Evolutionary conservation across 2,113 vertebrate species (phyloP).

Genomic region (Ailurus styani): DNA sequence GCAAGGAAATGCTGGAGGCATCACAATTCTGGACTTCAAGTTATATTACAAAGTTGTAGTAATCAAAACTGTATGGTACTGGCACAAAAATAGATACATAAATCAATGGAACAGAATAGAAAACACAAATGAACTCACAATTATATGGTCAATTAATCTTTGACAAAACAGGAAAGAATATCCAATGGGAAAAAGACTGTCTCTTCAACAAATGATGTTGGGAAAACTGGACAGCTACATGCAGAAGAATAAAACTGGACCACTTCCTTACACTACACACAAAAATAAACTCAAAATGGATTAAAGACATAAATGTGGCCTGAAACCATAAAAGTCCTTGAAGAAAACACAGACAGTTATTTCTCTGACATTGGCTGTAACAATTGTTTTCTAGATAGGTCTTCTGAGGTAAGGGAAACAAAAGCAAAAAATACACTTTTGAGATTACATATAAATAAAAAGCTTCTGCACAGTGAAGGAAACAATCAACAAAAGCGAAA

Average conservation of each 20-base stretch:
- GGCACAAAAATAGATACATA: neutral
- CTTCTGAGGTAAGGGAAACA: neutral
- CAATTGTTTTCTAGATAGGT: neutral
- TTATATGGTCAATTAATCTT: neutral
- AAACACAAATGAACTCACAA: neutral
- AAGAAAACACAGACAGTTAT: neutral
- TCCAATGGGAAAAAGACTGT: neutral
- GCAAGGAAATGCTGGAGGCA: neutral
- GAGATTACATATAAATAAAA: neutral
- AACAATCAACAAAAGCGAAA: neutral
- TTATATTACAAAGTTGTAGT: neutral
- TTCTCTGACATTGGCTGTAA: neutral
- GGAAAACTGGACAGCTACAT: neutral
- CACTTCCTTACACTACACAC: neutral
- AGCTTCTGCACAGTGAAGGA: neutral
- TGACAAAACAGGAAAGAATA: neutral
- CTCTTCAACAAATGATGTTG: neutral
- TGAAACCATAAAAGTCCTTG: neutral
- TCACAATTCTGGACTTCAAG: neutral
- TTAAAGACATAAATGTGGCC: neutral
- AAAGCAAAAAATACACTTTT: neutral
- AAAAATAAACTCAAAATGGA: neutral
- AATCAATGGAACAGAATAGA: neutral
- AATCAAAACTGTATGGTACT: neutral
- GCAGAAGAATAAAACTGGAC: neutral